phyloP scores from a whole-genome alignment of 2,113 vertebrate genomes.

The Apteryx owenii region DNA sequence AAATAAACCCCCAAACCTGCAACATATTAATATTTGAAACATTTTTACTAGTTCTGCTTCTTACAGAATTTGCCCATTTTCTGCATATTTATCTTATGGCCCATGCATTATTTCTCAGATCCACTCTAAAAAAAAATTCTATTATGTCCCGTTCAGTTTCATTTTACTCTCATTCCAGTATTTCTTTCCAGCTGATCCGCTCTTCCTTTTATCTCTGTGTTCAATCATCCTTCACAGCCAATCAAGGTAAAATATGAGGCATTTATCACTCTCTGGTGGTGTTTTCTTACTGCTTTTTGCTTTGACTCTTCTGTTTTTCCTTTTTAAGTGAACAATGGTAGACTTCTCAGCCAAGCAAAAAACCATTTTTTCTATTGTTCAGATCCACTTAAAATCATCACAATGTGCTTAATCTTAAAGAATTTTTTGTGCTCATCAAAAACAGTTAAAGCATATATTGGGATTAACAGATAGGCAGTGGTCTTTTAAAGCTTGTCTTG shows the following conservation, averaged over 20 bases:
- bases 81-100: neutral
- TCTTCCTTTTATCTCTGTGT: neutral
- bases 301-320: neutral
- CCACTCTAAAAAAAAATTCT: neutral
- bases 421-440: neutral
- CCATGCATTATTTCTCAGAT: neutral
- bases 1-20: neutral
- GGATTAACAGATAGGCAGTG: neutral
- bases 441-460: neutral
- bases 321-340: neutral
- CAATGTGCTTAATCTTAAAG: neutral
- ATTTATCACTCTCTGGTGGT: neutral
- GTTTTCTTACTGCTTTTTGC: constrained; percentile 4
- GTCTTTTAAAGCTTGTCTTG: neutral
- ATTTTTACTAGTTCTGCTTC: neutral
- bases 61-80: neutral
- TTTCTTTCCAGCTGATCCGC: constrained; percentile 8
- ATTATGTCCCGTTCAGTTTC: neutral
- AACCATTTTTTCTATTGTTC: neutral
- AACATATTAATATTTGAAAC: neutral
- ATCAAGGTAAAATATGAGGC: neutral
- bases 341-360: neutral
- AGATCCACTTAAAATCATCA: neutral
- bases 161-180: neutral
- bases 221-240: neutral